phyloP scores from a whole-genome alignment of 2,113 vertebrate genomes.

The Pavo muticus region DNA sequence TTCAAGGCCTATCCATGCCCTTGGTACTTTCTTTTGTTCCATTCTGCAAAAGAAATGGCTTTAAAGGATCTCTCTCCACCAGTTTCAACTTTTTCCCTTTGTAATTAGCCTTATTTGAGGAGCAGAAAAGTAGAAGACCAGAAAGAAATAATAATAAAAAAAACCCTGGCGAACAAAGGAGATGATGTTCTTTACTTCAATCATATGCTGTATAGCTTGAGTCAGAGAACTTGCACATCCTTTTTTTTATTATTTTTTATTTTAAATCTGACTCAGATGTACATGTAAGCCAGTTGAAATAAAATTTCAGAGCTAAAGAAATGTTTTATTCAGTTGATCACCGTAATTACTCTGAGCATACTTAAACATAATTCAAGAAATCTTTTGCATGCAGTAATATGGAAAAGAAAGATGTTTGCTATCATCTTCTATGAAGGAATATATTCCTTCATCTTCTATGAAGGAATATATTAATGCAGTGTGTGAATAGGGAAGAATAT shows the following conservation, averaged over 20 bases:
- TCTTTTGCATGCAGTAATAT: constrained; percentile 17
- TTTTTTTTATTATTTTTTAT: constrained; percentile 21
- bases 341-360: constrained; percentile 53
- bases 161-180: constrained; percentile 80
- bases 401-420: not conserved
- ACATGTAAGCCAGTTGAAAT: constrained; percentile 62
- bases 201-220: constrained; percentile 78
- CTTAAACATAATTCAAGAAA: constrained; percentile 66
- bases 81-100: constrained; percentile 82
- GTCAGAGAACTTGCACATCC: constrained; percentile 79
- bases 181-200: constrained; percentile 80
- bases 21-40: constrained; percentile 85
- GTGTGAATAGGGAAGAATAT: constrained; percentile 10
- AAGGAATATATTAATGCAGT: not conserved
- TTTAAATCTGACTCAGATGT: constrained; percentile 62
- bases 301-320: constrained; percentile 60
- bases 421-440: constrained; percentile 20
- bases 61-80: constrained; percentile 85
- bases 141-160: constrained; percentile 79
- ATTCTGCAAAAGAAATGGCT: constrained; percentile 83
- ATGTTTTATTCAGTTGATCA: constrained; percentile 44
- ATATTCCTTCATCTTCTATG: not conserved
- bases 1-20: constrained; percentile 80
- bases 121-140: constrained; percentile 84
- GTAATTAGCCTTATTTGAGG: constrained; percentile 88